Conservation (phyloP, 2,797 vertebrate genomes). For the Lithobates sylvaticus region DNA sequence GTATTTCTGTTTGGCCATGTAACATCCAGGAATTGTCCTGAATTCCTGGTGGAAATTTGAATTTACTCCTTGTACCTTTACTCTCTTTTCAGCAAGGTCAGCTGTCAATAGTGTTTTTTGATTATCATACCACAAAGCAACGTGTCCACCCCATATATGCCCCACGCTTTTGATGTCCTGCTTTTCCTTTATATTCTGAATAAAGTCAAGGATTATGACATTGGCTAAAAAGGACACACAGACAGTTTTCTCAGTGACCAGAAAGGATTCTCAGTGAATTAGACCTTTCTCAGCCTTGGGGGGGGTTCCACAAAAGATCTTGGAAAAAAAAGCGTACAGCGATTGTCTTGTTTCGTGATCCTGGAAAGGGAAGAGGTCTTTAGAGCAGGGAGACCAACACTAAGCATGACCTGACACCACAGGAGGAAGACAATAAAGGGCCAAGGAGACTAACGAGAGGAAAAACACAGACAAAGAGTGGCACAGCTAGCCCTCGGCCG, state of each 20-base stretch:
- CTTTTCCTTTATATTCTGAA: constrained; percentile 83
- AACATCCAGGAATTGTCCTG: neutral
- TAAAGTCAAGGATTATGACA: constrained; percentile 79
- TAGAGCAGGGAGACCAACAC: constrained; percentile 78
- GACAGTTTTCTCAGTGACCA: constrained; percentile 78
- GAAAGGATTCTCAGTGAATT: constrained; percentile 82
- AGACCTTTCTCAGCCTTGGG: constrained; percentile 82
- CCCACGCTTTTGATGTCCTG: constrained; percentile 80
- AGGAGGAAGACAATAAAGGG: constrained; percentile 79
- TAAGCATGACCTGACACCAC: constrained; percentile 82
- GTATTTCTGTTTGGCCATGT: neutral
- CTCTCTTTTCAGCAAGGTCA: constrained; percentile 72
- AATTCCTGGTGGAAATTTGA: constrained; percentile 2
- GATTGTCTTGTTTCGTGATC: constrained; percentile 93
- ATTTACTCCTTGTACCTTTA: constrained; percentile 69
- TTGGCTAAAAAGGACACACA: constrained; percentile 77
- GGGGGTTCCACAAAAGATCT: constrained; percentile 81
- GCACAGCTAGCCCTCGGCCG: constrained; percentile 71
- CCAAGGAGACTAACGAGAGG: constrained; percentile 84
- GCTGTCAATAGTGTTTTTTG: constrained; percentile 68
- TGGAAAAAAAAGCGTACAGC: constrained; percentile 85
- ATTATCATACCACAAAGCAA: constrained; percentile 70
- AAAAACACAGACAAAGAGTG: constrained; percentile 76
- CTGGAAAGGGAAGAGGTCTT: constrained; percentile 80
- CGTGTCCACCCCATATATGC: constrained; percentile 72